These are phyloP conservation scores for Tuberolachnus salignus DNA, from an alignment of 2,888 invertebrate species.

Conservation along the genomic window DNA sequence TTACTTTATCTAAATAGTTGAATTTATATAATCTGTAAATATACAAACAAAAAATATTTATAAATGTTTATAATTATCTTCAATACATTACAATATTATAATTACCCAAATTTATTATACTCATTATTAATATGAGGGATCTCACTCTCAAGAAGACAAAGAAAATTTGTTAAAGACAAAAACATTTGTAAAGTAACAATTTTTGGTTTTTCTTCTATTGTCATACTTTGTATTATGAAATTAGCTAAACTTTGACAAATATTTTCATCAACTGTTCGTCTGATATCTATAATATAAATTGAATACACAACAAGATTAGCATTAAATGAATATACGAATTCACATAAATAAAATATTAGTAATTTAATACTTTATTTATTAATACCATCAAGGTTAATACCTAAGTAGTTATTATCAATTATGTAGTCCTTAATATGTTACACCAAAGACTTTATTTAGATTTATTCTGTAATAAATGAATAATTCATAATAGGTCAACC, in stretches of 20 bases:
- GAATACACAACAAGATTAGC: no score
- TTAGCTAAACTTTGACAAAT: constrained; percentile 16
- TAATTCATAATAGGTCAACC: no score
- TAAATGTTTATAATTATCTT: background rate
- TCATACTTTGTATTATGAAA: constrained; percentile 3
- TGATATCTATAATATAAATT: constrained; percentile 21
- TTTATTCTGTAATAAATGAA: no score
- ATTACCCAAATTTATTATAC: constrained; percentile 18
- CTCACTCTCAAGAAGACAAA: constrained; percentile 44
- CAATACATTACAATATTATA: background rate
- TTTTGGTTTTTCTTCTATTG: constrained; percentile 13
- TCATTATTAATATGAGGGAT: background rate
- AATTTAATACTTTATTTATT: no score
- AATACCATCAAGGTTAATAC: no score
- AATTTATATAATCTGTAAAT: constrained; percentile 35
- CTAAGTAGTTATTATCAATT: no score
- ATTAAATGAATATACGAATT: no score
- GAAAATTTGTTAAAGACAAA: constrained; percentile 24
- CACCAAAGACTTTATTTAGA: no score
- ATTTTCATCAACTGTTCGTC: constrained; percentile 24
- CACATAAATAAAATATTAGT: no score
- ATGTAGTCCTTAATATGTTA: no score
- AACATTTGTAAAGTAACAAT: background rate
- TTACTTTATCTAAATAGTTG: constrained; percentile 22
- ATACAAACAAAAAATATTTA: background rate